These are phyloP conservation scores for Formica aserva DNA, from an alignment of 2,888 invertebrate genomes.

Conservation along the genomic window DNA sequence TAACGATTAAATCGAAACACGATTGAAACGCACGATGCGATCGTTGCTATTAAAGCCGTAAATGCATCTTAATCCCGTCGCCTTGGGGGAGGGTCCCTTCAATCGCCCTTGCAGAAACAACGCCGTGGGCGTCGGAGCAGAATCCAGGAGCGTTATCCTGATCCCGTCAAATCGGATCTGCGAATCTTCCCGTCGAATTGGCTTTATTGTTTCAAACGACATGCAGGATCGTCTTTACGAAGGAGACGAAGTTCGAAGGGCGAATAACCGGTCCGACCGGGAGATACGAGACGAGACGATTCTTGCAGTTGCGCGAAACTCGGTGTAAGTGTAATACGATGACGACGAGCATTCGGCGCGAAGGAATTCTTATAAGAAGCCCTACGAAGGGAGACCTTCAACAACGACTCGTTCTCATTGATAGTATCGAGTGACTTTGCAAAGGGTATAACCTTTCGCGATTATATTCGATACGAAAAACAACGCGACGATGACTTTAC, in stretches of 20 bases:
- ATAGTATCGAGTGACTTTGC: constrained; percentile 33
- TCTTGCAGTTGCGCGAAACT: constrained; percentile 43
- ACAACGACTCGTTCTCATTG: constrained; percentile 32
- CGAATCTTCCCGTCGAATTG: constrained; percentile 51
- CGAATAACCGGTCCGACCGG: constrained; percentile 40
- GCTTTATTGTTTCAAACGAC: constrained; percentile 69
- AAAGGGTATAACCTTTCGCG: constrained; percentile 24
- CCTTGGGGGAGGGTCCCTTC: constrained; percentile 61
- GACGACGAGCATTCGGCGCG: constrained; percentile 53
- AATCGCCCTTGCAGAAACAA: constrained; percentile 74
- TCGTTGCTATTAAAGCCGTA: constrained; percentile 4
- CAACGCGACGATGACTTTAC: neutral
- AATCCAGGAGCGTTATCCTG: constrained; percentile 75
- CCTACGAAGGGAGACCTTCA: constrained; percentile 49
- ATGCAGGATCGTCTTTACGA: neutral
- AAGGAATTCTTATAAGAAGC: constrained; percentile 74
- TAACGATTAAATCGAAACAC: neutral
- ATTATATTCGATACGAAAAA: constrained; percentile 34
- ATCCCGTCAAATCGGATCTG: constrained; percentile 65
- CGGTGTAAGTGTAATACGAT: constrained; percentile 68
- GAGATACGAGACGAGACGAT: neutral
- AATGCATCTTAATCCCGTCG: constrained; percentile 20
- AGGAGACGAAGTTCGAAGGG: neutral
- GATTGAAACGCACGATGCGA: constrained; percentile 10
- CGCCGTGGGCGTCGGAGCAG: constrained; percentile 78